A percentile compares a stretch with the other conserved stretches of the same genome.
Evolutionary conservation across 2,113 vertebrate genomes (phyloP).

Genomic region (Notothenia rossii): DNA sequence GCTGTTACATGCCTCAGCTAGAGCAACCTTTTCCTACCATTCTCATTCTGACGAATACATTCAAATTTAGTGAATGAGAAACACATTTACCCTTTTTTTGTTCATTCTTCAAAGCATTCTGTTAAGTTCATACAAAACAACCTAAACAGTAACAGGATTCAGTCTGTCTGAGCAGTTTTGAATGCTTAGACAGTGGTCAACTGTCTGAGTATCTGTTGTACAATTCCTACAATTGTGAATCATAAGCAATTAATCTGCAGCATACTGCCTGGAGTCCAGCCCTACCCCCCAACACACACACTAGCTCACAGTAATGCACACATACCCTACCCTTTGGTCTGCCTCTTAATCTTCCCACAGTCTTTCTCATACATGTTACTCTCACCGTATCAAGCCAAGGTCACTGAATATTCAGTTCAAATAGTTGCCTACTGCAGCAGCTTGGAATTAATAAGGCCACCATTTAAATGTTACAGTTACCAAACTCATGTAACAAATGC

Average conservation of each 20-base stretch:
- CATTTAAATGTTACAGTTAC: slow-evolving; percentile 80
- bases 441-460: slow-evolving; percentile 79
- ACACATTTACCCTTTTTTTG: slow-evolving; percentile 10
- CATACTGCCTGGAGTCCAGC: slow-evolving; percentile 43
- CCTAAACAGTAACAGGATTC: slow-evolving; percentile 44
- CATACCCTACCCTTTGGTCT: slow-evolving; percentile 27
- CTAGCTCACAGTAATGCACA: slow-evolving; percentile 21
- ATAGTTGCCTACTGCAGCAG: slow-evolving; percentile 61
- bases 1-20: neutral
- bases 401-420: slow-evolving; percentile 77
- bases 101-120: slow-evolving; percentile 6
- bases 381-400: slow-evolving; percentile 76
- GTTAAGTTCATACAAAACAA: slow-evolving; percentile 40
- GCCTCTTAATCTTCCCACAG: slow-evolving; percentile 40
- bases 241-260: slow-evolving; percentile 66
- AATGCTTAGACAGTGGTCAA: neutral
- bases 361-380: slow-evolving; percentile 48
- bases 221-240: slow-evolving; percentile 57
- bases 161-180: slow-evolving; percentile 20
- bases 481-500: slow-evolving; percentile 77
- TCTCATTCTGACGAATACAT: slow-evolving; percentile 10
- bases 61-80: slow-evolving; percentile 33
- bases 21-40: slow-evolving; percentile 1
- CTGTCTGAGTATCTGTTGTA: slow-evolving; percentile 28
- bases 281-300: slow-evolving; percentile 40